Evolutionary conservation across 2,113 vertebrate species (phyloP), one percentile per base, ranked within the genome.

Genomic region (Anas platyrhynchos): DNA sequence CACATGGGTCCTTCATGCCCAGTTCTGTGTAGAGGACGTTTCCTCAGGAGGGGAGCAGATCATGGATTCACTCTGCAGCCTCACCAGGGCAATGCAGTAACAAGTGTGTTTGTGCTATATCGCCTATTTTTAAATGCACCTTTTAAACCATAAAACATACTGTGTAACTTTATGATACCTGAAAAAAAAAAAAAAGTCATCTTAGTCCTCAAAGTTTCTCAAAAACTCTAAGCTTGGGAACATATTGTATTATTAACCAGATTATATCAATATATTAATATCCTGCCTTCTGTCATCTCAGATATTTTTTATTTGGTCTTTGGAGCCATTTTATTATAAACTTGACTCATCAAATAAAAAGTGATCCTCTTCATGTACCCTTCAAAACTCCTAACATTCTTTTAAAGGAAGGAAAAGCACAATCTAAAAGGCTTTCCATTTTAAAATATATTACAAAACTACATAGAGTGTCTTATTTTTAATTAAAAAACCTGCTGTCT

Each of bases 191-290:
- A 44, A 44, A 44, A 44, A 91, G 52, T 68, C 26, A 90, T 79
- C 91, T 73, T 17, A 91, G 25, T 87, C 86, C 62, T 79, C 62
- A 62, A 67, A 94, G 84, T 83, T 94, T 97, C 69, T 89, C 84
- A 86, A 90, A 86, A 62, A 5, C 16, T 92, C 66, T 48, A 62
- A 88, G 68, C 54, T 89, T 50, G 66, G 74, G 91, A 91, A 95
- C 91, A 74, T 46, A 31, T 16, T 87, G 92, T 92, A 84, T 95
- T 96, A 91, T 93, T 95, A 88, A 26, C 88, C 67, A 94, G 96
- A 97, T 97, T 1, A 15, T 97, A 97, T 97, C 94, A 83, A 41
- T 79, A 67, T 41, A 56, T 80, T 97, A 96, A 97, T 97, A 97
- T 97, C 96, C 96, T 97, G 93, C 36, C 58, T 95, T 93, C 74